Base-by-base conservation (phyloP, 2,113 vertebrate genomes). In the Atractosteus spatula region DNA sequence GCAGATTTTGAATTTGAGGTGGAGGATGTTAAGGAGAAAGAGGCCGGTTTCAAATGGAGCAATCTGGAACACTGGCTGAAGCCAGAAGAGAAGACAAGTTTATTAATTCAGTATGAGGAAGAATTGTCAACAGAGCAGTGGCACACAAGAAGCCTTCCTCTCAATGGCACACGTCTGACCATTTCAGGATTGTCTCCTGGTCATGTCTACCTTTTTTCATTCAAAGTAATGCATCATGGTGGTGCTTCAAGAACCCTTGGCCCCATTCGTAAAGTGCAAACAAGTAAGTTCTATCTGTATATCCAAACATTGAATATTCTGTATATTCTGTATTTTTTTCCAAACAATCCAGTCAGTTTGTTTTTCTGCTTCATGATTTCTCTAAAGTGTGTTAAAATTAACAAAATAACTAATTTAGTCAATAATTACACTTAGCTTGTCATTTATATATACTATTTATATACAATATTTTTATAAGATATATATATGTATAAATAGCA, bases 111-210 rank as follows among this genome's bases (percentile, higher is more conserved):
- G 74, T 95, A 94, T 73, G 87, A 85, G 79, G 83, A 83, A 78
- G 78, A 86, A 79, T 61, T 59, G 51, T 17, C 62, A 79, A 78
- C 82, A 64, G 65, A 79, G 12, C n/a, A 55, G 13, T 3, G 71
- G 70, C 0, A 71, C 66, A 84, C 87, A 76, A 79, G 87, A 76
- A 87, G 57, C 1, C 71, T 91, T 14, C 71, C 79, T 55, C 68
- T 71, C 74, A 86, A 89, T 78, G 55, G 69, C 66, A 87, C 83
- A 45, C 69, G 77, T 71, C 84, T 85, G 74, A 80, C 81, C 66
- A 85, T 95, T 76, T 62, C 72, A 6, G 84, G 83, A 3, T 80
- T 97, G 69, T 91, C 78, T 77, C 89, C 94, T 69, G 94, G 94
- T 10, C 83, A 85, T 65, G 11, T 55, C 41, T 97, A 96, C 61